Percentiles rank a stretch among this genome's conserved stretches.
These are phyloP conservation scores for Listrodromus nycthemerus DNA, from an alignment of 2,888 invertebrate genomes.

Conservation along the genomic window DNA sequence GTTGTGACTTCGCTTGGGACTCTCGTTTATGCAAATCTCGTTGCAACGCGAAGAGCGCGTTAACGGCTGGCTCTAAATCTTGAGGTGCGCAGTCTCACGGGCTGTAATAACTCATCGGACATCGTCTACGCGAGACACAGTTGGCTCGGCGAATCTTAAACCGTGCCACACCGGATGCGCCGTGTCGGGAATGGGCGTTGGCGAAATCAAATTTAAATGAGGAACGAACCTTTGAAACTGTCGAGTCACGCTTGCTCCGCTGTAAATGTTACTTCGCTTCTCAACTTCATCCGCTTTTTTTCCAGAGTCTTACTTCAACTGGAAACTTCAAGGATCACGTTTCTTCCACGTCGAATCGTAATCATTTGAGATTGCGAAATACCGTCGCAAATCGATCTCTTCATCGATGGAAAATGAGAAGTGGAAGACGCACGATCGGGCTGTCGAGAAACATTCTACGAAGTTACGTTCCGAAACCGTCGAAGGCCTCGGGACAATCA, in stretches of 20 bases:
- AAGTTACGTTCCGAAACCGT: conserved; percentile 26
- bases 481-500: background rate
- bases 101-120: conserved; percentile 75
- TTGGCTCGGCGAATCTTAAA: conserved; percentile 36
- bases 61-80: conserved; percentile 77
- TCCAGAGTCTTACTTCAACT: background rate
- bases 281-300: background rate
- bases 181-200: conserved; percentile 36
- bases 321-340: background rate
- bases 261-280: background rate
- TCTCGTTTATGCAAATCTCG: conserved; percentile 75
- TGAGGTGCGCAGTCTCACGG: conserved; percentile 72
- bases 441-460: conserved; percentile 42
- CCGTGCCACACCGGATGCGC: conserved; percentile 29
- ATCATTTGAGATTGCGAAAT: conserved; percentile 21
- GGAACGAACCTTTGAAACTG: background rate
- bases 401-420: conserved; percentile 20
- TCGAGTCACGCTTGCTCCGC: background rate
- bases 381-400: conserved; percentile 19
- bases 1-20: conserved; percentile 37
- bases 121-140: conserved; percentile 41
- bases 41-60: conserved; percentile 66
- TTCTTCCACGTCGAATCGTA: background rate
- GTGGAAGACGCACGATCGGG: conserved; percentile 17
- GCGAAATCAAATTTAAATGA: conserved; percentile 47